Conservation (phyloP, 2,888 invertebrate species). For the Parascotia fuliginaria region DNA sequence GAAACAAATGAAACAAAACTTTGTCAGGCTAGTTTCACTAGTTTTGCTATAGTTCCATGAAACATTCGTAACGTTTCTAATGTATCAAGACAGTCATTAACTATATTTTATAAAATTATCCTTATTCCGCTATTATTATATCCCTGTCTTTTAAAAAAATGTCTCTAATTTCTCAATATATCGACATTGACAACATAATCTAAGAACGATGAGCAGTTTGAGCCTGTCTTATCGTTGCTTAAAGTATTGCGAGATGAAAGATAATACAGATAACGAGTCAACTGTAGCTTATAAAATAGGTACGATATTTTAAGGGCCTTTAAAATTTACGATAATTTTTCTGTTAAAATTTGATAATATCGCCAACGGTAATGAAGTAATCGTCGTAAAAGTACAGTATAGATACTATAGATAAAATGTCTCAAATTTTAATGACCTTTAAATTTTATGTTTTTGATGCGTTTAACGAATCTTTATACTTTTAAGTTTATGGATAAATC, state of each 20-base stretch:
- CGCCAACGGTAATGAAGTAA: constrained; percentile 33
- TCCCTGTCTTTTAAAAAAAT: not conserved
- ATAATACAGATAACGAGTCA: constrained; percentile 24
- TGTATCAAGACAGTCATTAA: too few relatives aligned
- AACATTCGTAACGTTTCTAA: too few relatives aligned
- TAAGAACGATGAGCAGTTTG: constrained; percentile 6
- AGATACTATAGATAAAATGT: too few relatives aligned
- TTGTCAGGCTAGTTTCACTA: too few relatives aligned
- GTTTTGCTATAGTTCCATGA: too few relatives aligned
- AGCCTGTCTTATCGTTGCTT: constrained; percentile 8
- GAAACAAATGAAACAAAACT: too few relatives aligned
- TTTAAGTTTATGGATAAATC: too few relatives aligned
- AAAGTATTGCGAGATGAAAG: constrained; percentile 30
- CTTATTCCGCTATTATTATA: too few relatives aligned
- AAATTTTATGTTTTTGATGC: too few relatives aligned
- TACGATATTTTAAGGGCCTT: too few relatives aligned
- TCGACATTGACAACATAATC: constrained; percentile 17
- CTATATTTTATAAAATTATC: too few relatives aligned
- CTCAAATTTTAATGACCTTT: constrained; percentile 21
- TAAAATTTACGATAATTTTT: constrained; percentile 39
- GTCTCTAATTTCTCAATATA: constrained; percentile 1
- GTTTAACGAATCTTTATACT: too few relatives aligned
- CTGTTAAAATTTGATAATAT: constrained; percentile 42
- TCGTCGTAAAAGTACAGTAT: constrained; percentile 27
- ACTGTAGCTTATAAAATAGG: constrained; percentile 26